These are phyloP conservation scores for Campylomormyrus numenius DNA, from an alignment of 2,113 vertebrate genomes.

Conservation along the genomic window DNA sequence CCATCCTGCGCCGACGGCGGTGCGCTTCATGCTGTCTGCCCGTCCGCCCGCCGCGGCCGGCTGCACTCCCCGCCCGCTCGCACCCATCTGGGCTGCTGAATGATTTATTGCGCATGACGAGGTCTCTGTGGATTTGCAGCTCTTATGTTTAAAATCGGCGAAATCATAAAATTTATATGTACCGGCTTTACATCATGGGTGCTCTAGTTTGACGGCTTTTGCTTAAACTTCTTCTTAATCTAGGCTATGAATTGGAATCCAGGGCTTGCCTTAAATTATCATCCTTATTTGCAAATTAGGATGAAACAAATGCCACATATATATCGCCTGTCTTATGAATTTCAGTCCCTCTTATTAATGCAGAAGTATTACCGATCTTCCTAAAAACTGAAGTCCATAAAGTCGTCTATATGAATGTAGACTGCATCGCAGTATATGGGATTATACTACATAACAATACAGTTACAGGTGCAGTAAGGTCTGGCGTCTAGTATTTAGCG, in stretches of 20 bases:
- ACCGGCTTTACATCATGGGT: neutral
- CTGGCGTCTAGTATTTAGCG: neutral
- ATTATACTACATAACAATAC: neutral
- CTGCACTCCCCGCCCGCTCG: neutral
- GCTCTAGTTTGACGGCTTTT: neutral
- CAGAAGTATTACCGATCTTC: neutral
- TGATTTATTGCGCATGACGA: conserved; percentile 18
- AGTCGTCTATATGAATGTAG: neutral
- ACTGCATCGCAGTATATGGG: neutral
- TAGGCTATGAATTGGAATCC: neutral
- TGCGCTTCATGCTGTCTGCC: too few relatives aligned
- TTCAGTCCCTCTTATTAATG: neutral
- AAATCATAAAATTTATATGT: neutral
- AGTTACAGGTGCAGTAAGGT: neutral
- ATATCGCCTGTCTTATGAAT: neutral
- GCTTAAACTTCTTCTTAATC: neutral
- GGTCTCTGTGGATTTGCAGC: neutral
- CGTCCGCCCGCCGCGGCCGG: neutral
- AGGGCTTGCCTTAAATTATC: neutral
- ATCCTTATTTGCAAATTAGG: neutral
- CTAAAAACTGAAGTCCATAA: neutral
- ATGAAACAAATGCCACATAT: neutral
- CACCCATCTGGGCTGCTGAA: neutral
- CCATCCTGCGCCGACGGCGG: too few relatives aligned
- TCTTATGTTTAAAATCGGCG: neutral